Percentiles rank a stretch among this genome's conserved stretches.
These are phyloP conservation scores for Papilio helenus DNA, from an alignment of 1,140 invertebrate species.

Conservation along the genomic window DNA sequence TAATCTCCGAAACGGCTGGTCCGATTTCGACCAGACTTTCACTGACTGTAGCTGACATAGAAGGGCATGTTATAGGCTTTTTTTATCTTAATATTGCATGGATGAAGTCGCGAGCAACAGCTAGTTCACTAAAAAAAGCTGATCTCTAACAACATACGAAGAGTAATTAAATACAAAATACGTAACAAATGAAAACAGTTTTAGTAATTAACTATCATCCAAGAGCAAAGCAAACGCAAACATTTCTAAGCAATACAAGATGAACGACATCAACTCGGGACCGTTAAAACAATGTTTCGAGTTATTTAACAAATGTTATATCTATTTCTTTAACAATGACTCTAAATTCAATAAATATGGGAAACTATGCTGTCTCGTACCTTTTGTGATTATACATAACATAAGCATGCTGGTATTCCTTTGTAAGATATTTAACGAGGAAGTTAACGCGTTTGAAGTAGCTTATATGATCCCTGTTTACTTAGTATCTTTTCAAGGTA, in stretches of 20 bases:
- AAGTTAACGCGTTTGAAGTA: background rate
- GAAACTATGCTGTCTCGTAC: background rate
- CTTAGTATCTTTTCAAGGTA: background rate
- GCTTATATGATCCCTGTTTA: background rate
- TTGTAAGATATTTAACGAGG: background rate
- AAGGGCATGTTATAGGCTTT: too few species aligned
- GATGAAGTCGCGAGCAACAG: too few species aligned
- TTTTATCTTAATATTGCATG: too few species aligned
- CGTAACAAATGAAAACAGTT: background rate
- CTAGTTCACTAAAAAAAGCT: background rate
- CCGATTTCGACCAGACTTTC: too few species aligned
- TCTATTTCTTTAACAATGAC: background rate
- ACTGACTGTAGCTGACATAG: too few species aligned
- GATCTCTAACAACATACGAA: background rate
- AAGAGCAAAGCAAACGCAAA: background rate
- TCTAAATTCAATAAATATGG: background rate
- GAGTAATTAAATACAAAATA: background rate
- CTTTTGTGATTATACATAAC: constrained; percentile 3
- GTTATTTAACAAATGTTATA: background rate
- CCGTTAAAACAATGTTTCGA: background rate
- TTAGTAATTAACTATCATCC: background rate
- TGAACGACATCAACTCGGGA: background rate
- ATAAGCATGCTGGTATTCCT: background rate
- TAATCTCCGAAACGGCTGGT: too few species aligned
- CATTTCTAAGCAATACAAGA: background rate